These are phyloP conservation scores for Enteromius treurensis DNA, from an alignment of 2,797 vertebrate genomes.

Conservation along the genomic window DNA sequence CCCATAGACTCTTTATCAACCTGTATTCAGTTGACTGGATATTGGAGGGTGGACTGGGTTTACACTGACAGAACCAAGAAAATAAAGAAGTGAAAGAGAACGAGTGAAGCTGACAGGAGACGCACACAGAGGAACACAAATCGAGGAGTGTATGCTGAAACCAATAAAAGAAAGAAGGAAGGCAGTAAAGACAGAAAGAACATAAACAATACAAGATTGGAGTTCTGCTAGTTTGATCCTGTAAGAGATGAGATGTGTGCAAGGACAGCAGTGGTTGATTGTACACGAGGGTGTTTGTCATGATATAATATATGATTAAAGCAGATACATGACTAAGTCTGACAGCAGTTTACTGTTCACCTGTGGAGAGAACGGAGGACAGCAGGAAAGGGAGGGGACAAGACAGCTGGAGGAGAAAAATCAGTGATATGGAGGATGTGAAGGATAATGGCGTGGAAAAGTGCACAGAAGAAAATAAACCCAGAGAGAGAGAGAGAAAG, in stretches of 20 bases:
- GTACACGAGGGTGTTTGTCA: conserved; percentile 31
- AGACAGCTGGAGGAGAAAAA: conserved; percentile 40
- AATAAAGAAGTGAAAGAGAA: conserved; percentile 44
- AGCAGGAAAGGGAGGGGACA: conserved; percentile 1
- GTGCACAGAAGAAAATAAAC: background rate
- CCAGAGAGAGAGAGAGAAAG: conserved; percentile 15
- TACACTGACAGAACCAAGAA: conserved; percentile 55
- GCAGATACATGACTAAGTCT: conserved; percentile 35
- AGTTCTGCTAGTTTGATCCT: conserved; percentile 63
- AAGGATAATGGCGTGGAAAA: conserved; percentile 28
- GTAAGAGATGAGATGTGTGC: conserved; percentile 25
- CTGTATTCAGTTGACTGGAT: conserved; percentile 16
- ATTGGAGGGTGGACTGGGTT: conserved; percentile 43
- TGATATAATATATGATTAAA: conserved; percentile 33
- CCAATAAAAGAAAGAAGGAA: conserved; percentile 46
- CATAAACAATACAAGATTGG: conserved; percentile 44
- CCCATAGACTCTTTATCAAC: conserved; percentile 11
- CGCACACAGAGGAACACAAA: conserved; percentile 32
- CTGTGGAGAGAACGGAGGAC: conserved; percentile 40
- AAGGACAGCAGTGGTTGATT: conserved; percentile 29
- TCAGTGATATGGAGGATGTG: conserved; percentile 20
- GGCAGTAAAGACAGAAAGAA: conserved; percentile 44
- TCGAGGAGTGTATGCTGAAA: conserved; percentile 26
- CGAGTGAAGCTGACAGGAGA: conserved; percentile 42
- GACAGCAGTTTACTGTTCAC: conserved; percentile 45